phyloP scores from a whole-genome alignment of 2,797 vertebrate species.

The Cyclura pinguis region DNA sequence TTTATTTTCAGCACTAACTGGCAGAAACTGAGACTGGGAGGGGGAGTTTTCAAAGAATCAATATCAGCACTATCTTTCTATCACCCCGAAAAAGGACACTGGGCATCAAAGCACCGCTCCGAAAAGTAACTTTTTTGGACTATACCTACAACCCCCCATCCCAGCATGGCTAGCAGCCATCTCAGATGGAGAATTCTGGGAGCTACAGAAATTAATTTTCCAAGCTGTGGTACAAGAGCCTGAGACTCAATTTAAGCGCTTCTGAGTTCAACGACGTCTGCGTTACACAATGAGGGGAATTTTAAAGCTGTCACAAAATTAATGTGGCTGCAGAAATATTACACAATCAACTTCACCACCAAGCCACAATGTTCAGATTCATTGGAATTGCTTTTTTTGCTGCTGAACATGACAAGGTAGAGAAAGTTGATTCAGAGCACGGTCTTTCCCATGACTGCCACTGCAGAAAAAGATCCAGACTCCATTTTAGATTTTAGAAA shows the following conservation, averaged over 20 bases:
- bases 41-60: not conserved
- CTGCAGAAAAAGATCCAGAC: not conserved
- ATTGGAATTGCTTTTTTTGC: not conserved
- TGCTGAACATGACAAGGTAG: not conserved
- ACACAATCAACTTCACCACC: not conserved
- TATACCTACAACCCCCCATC: too few species aligned
- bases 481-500: not conserved
- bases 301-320: not conserved
- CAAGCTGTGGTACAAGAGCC: not conserved
- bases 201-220: too few species aligned
- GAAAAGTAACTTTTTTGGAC: too few species aligned
- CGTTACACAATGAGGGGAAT: not conserved
- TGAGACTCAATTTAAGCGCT: not conserved
- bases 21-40: not conserved
- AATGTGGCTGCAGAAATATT: not conserved
- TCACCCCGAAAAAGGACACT: not conserved
- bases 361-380: not conserved
- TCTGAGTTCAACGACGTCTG: not conserved
- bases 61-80: not conserved
- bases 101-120: too few species aligned
- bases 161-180: too few species aligned
- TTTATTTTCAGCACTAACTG: not conserved
- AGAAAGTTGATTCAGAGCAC: not conserved
- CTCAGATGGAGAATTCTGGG: too few species aligned
- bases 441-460: not conserved